Base-by-base conservation (phyloP, 2,113 vertebrate species). In the Lethenteron reissneri region DNA sequence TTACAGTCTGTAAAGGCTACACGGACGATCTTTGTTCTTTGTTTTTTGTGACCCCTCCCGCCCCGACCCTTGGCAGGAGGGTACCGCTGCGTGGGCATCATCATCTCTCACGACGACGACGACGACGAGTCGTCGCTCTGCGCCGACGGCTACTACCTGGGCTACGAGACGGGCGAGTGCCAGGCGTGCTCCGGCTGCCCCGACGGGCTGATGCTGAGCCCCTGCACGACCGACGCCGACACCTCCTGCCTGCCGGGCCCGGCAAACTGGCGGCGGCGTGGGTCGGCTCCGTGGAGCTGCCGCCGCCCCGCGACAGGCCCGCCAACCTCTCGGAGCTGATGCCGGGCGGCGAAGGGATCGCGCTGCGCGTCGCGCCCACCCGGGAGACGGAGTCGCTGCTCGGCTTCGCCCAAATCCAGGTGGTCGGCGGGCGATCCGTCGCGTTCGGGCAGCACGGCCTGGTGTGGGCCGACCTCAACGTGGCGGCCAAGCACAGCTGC, bases 391-490 rank as follows among this genome's bases (percentile, higher is more conserved):
- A 41, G 41, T 41, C 41, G 41, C 41, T 41, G 41, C 78, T 2
- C 78, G 81, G 12, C 76, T 87, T 57, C 75, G 85, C 5, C 78
- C 78, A 2, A 69, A 76, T 56, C 77, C 82, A 70, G 82, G 79
- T 0, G 82, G 80, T 21, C 78, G 73, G 57, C 75, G 41, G 41
- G 41, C 41, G 41, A 41, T 41, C 41, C 41, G 41, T 88, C 56
- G 76, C 79, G 41, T 85, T 88, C 73, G 82, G 77, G 73, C 85
- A 86, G 56, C 84, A 89, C 1, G 86, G 85, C 25, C 78, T 91
- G 57, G 74, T 89, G 73, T 91, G 86, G 86, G 73, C 81, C 74
- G 88, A 89, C 77, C 77, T 87, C 68, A 94, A 87, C 79, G 85
- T 90, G 74, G 84, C 85, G 1, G 71, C 88, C 58, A 88, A 86